These are phyloP conservation scores for Cottoperca gobio DNA, from an alignment of 2,797 vertebrate genomes.

Conservation along the genomic window DNA sequence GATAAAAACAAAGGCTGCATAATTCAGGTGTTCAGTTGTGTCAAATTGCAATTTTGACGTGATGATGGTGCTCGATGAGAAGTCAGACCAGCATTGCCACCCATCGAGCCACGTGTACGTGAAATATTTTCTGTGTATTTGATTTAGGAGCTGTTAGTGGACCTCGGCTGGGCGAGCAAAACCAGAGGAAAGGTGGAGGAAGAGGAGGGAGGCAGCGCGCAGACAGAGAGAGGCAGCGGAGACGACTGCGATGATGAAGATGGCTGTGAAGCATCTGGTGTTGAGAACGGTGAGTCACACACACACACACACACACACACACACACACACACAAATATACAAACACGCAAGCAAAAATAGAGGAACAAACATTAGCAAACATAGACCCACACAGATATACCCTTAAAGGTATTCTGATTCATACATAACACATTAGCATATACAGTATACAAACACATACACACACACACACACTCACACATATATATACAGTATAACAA, in stretches of 20 bases:
- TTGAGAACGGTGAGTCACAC: conserved; percentile 74
- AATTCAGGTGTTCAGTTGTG: too few relatives aligned
- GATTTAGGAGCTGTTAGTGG: conserved; percentile 82
- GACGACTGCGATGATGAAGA: conserved; percentile 90
- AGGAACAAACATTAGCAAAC: conserved; percentile 51
- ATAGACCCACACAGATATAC: conserved; percentile 33
- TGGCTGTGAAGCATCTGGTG: conserved; percentile 89
- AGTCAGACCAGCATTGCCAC: not conserved
- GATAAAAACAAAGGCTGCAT: too few relatives aligned
- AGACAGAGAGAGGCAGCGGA: conserved; percentile 70
- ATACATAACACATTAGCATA: conserved; percentile 1
- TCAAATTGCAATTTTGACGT: not conserved
- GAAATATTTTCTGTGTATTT: conserved; percentile 6
- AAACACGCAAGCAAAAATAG: not conserved
- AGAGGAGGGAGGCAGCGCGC: conserved; percentile 61
- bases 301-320: conserved; percentile 7
- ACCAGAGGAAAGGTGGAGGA: conserved; percentile 74
- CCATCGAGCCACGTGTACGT: not conserved
- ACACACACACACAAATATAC: conserved; percentile 17
- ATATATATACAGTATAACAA: not conserved
- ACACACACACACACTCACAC: too few relatives aligned
- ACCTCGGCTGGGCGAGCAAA: conserved; percentile 75
- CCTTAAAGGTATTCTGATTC: conserved; percentile 14
- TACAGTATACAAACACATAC: not conserved
- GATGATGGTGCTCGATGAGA: not conserved